phyloP scores from a whole-genome alignment of 2,797 vertebrate species.

The Hydrolagus colliei region DNA sequence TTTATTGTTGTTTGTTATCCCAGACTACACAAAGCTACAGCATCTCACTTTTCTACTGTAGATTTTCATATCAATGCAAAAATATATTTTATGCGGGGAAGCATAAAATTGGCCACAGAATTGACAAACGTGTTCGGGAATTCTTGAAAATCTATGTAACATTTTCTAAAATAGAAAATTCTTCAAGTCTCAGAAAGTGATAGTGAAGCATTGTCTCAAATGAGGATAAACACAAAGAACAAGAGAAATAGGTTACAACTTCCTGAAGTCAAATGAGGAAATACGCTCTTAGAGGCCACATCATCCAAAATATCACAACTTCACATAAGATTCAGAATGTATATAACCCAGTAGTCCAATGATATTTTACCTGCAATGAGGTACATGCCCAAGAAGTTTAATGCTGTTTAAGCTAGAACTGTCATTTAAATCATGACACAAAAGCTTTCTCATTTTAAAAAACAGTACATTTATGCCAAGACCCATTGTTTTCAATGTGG shows the following conservation, averaged over 20 bases:
- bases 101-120: no score
- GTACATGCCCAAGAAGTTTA: not conserved
- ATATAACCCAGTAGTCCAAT: not conserved
- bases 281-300: not conserved
- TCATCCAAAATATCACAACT: not conserved
- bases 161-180: not conserved
- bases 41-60: no score
- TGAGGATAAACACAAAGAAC: not conserved
- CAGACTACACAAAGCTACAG: no score
- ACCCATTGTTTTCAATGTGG: not conserved
- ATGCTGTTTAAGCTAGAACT: not conserved
- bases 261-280: no score
- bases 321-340: not conserved
- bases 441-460: not conserved
- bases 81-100: no score
- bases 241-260: no score
- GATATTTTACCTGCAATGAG: no score
- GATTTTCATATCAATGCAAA: no score
- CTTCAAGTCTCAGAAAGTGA: not conserved
- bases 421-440: not conserved
- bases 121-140: no score
- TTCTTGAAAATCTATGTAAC: no score
- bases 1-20: no score
- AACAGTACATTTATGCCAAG: not conserved
- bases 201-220: not conserved